These are phyloP conservation scores for Ladona fulva DNA, from an alignment of 1,140 invertebrate species.

Conservation along the genomic window DNA sequence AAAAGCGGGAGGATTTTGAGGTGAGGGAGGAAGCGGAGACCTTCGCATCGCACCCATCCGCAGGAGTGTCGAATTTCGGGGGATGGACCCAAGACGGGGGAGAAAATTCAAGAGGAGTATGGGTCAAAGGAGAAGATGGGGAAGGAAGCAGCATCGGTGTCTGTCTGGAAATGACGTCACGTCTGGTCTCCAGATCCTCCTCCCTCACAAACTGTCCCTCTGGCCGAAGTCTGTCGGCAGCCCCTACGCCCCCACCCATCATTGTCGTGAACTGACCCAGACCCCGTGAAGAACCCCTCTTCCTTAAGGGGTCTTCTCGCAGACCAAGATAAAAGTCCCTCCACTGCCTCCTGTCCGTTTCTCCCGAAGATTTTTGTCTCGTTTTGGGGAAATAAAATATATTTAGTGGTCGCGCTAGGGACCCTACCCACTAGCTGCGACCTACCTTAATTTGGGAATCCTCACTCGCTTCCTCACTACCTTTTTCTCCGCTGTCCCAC, in stretches of 20 bases:
- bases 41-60: neutral
- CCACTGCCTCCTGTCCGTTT: neutral
- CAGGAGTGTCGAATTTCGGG: neutral
- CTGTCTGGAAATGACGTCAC: conserved; percentile 17
- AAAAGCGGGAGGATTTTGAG: neutral
- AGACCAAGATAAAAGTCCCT: neutral
- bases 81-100: neutral
- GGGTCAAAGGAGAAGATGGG: neutral
- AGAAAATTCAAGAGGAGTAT: neutral
- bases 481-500: neutral
- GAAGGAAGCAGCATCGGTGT: conserved; percentile 11
- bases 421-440: neutral
- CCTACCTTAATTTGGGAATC: neutral
- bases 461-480: neutral
- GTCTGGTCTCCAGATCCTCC: conserved; percentile 13
- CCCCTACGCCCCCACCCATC: neutral
- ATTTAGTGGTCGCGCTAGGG: neutral
- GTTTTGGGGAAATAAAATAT: neutral
- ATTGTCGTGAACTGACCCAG: neutral
- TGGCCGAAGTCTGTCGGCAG: neutral
- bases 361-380: neutral
- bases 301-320: neutral
- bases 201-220: conserved; percentile 9
- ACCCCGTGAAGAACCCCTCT: neutral
- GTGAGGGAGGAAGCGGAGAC: too few relatives aligned